phyloP scores from a whole-genome alignment of 2,888 invertebrate species.

The Temnothorax unifasciatus region DNA sequence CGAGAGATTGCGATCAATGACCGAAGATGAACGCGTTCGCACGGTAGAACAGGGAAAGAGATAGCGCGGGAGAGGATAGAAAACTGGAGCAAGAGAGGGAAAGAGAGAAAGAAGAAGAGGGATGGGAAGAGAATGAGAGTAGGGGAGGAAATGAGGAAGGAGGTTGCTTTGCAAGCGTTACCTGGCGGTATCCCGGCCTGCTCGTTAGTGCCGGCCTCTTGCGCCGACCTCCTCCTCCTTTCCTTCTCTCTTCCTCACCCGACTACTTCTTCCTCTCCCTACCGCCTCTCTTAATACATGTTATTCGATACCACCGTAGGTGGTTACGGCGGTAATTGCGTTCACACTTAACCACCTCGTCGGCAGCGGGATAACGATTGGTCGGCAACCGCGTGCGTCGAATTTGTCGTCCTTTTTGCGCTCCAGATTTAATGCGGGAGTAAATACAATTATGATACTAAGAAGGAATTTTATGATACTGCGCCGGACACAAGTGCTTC shows the following conservation, averaged over 20 bases:
- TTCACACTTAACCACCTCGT: conserved; percentile 82
- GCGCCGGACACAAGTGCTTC: conserved; percentile 38
- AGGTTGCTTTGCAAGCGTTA: conserved; percentile 76
- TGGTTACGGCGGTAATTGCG: conserved; percentile 83
- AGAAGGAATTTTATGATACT: conserved; percentile 51
- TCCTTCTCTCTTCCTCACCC: conserved; percentile 20
- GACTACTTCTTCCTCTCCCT: conserved; percentile 49
- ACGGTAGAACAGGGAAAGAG: conserved; percentile 67
- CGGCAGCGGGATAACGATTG: conserved; percentile 71
- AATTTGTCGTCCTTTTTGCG: conserved; percentile 50
- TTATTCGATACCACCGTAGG: conserved; percentile 83
- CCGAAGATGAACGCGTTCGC: conserved; percentile 85
- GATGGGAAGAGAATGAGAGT: not conserved
- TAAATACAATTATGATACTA: conserved; percentile 61
- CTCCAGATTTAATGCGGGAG: conserved; percentile 52
- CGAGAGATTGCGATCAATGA: conserved; percentile 84
- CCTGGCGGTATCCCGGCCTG: conserved; percentile 66
- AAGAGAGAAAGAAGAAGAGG: conserved; percentile 11
- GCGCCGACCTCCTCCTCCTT: conserved; percentile 51
- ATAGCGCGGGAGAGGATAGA: conserved; percentile 47
- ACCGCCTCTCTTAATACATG: conserved; percentile 78
- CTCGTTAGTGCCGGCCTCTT: conserved; percentile 81
- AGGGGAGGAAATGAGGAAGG: conserved; percentile 49
- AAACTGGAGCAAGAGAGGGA: conserved; percentile 45
- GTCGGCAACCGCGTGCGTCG: conserved; percentile 51